These are phyloP conservation scores for Puffinus mauretanicus DNA, from an alignment of 2,113 vertebrate species.

Conservation along the genomic window DNA sequence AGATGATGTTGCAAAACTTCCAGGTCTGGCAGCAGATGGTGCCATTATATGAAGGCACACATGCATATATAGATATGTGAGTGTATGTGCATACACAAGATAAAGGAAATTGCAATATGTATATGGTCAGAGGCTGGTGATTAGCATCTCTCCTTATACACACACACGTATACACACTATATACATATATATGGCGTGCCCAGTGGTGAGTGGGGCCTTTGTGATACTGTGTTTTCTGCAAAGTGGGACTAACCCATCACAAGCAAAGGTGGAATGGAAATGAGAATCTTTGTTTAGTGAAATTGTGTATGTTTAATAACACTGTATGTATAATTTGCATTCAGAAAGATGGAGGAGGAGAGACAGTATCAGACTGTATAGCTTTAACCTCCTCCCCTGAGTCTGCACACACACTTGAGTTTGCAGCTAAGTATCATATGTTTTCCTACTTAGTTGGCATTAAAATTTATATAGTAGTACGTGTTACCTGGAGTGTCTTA, in stretches of 20 bases:
- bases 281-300: neutral
- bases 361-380: conserved; percentile 8
- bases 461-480: conserved; percentile 50
- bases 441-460: conserved; percentile 55
- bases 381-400: conserved; percentile 51
- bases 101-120: neutral
- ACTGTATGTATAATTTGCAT: neutral
- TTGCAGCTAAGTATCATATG: conserved; percentile 52
- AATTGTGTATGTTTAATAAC: neutral
- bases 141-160: neutral
- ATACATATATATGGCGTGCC: neutral
- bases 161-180: rapidly evolving
- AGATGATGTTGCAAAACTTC: conserved; percentile 54
- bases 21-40: conserved; percentile 50
- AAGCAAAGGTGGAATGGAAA: neutral
- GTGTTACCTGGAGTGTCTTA: conserved; percentile 46
- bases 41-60: conserved; percentile 26
- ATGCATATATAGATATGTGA: neutral
- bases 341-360: conserved; percentile 33
- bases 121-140: neutral
- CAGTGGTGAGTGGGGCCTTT: neutral
- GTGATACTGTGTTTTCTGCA: neutral
- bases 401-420: conserved; percentile 33
- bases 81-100: neutral
- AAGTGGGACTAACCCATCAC: neutral